These are phyloP conservation scores for Poecilia gillii DNA, from an alignment of 2,797 vertebrate genomes.

Conservation along the genomic window DNA sequence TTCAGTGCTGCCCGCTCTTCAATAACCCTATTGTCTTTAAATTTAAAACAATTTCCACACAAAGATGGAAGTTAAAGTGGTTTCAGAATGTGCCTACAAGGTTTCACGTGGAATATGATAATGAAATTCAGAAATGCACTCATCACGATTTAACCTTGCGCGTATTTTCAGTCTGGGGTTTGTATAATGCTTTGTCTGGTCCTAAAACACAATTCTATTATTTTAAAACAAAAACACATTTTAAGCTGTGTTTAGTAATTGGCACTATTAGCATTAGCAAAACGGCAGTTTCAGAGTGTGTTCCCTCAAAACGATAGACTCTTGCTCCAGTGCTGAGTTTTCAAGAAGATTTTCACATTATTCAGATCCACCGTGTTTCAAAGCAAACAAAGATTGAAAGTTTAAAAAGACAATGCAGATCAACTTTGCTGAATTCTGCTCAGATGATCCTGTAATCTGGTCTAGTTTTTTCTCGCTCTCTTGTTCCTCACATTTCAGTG, in stretches of 20 bases:
- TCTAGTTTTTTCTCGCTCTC: not conserved
- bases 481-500: not conserved
- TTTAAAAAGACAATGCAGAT: not conserved
- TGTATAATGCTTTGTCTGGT: not conserved
- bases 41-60: constrained; percentile 57
- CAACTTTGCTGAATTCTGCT: not conserved
- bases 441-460: not conserved
- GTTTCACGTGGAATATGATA: constrained; percentile 30
- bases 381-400: not conserved
- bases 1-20: constrained; percentile 38
- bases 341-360: not conserved
- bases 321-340: not conserved
- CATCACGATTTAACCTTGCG: not conserved
- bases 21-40: constrained; percentile 52
- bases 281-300: not conserved
- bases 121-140: constrained; percentile 38
- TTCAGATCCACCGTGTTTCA: not conserved
- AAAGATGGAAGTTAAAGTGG: constrained; percentile 19
- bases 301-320: not conserved
- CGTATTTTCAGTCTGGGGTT: not conserved
- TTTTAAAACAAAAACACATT: not conserved
- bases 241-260: not conserved
- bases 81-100: constrained; percentile 7
- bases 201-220: not conserved
- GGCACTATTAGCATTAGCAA: not conserved